Conservation (phyloP, 2,888 invertebrate species). For the Ennomos quercinarius region DNA sequence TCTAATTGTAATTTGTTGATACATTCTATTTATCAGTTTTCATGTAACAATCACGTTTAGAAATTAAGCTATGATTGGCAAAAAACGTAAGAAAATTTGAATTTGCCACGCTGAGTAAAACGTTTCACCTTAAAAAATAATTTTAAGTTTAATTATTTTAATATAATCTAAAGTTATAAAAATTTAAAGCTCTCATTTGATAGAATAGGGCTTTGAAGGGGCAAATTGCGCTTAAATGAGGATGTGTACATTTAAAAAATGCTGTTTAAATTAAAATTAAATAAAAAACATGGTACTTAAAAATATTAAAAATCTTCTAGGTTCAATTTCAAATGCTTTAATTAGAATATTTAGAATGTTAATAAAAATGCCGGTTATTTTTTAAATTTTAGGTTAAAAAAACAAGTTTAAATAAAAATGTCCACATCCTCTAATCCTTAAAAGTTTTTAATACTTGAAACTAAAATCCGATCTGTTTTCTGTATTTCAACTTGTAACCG, state of each 20-base stretch:
- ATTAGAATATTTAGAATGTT: not conserved
- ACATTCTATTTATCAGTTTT: too few species aligned
- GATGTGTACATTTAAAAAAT: slow-evolving; percentile 27
- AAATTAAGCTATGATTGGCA: too few species aligned
- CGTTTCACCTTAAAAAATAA: too few species aligned
- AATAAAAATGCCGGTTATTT: not conserved
- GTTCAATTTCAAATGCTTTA: not conserved
- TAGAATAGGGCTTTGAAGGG: slow-evolving; percentile 33
- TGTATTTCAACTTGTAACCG: slow-evolving; percentile 40
- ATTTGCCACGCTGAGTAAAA: too few species aligned
- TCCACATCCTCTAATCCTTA: slow-evolving; percentile 26
- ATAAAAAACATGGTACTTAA: not conserved
- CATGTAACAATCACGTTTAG: too few species aligned
- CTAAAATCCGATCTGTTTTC: slow-evolving; percentile 16
- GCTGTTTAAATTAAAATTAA: not conserved
- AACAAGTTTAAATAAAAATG: not conserved
- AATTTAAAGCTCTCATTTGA: slow-evolving; percentile 38
- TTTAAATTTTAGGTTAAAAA: not conserved
- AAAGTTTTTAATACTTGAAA: slow-evolving; percentile 14
- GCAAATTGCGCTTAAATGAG: slow-evolving; percentile 32
- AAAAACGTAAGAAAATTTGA: too few species aligned
- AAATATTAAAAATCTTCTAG: too few species aligned
- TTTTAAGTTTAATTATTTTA: slow-evolving; percentile 1
- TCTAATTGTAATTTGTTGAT: too few species aligned
- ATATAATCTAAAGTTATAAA: slow-evolving; percentile 29